phyloP scores from a whole-genome alignment of 2,888 invertebrate species.

The Lepidochitona cinerea region DNA sequence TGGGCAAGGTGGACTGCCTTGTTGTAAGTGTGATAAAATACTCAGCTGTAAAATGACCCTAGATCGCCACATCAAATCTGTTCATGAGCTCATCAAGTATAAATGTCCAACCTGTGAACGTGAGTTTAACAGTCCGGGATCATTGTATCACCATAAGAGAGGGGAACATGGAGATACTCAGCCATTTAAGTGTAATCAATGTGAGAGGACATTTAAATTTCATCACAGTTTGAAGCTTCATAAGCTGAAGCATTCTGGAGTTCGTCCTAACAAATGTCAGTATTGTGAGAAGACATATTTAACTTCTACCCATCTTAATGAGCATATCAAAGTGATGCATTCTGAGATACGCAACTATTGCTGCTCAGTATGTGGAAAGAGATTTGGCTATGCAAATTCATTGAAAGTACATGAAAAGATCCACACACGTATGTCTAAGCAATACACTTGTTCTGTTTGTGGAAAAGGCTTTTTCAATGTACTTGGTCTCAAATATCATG shows the following conservation, averaged over 20 bases:
- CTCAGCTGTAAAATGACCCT: background rate
- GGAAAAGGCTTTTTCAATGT: conserved; percentile 55
- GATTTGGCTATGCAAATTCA: conserved; percentile 60
- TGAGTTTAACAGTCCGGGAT: conserved; percentile 50
- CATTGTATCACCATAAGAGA: conserved; percentile 58
- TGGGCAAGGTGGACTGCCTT: background rate
- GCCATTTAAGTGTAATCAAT: conserved; percentile 56
- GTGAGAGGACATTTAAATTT: conserved; percentile 57
- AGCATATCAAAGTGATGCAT: conserved; percentile 59
- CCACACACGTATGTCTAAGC: conserved; percentile 47
- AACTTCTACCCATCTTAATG: conserved; percentile 60
- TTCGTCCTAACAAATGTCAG: conserved; percentile 55
- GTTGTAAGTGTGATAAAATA: background rate
- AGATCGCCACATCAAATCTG: background rate
- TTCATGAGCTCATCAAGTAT: conserved; percentile 30
- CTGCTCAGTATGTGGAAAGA: conserved; percentile 57
- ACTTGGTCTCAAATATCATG: conserved; percentile 43
- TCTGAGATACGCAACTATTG: conserved; percentile 39
- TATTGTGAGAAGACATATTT: conserved; percentile 62
- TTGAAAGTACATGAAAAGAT: conserved; percentile 57
- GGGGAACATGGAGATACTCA: conserved; percentile 55
- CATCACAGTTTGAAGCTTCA: conserved; percentile 62
- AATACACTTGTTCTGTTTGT: conserved; percentile 52
- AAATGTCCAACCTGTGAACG: conserved; percentile 59
- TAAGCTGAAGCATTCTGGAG: conserved; percentile 53